Evolutionary conservation across 2,797 vertebrate genomes (phyloP).

Genomic region (Austrolebias charrua): DNA sequence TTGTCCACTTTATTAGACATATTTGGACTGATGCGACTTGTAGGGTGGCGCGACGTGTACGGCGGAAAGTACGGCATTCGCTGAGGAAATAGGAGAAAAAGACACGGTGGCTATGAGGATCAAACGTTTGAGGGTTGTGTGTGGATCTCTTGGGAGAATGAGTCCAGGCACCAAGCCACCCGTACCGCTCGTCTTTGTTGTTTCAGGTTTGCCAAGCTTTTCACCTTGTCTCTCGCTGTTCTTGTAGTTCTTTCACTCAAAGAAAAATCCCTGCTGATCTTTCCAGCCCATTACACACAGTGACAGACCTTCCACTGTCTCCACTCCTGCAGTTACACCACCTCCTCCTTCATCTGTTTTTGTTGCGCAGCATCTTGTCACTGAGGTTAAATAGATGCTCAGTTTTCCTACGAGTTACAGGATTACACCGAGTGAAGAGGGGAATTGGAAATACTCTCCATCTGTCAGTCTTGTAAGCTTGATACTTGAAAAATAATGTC

Average conservation of each 20-base stretch:
- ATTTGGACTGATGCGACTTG: too few species aligned
- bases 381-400: constrained; percentile 1
- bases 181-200: background rate
- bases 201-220: constrained; percentile 12
- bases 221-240: background rate
- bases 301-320: background rate
- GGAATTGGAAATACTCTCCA: too few species aligned
- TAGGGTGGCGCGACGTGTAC: too few species aligned
- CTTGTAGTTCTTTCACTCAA: too few species aligned
- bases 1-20: too few species aligned
- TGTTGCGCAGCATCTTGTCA: background rate
- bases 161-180: constrained; percentile 20
- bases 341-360: background rate
- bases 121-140: constrained; percentile 40
- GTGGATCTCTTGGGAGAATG: constrained; percentile 3
- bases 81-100: constrained; percentile 5
- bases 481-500: too few species aligned
- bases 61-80: background rate
- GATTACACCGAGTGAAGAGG: background rate
- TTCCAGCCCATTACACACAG: background rate
- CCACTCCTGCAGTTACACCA: background rate
- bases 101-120: constrained; percentile 37
- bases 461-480: too few species aligned
- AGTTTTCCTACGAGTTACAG: background rate
- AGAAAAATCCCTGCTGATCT: background rate